Conservation (phyloP, 2,797 vertebrate genomes). For the Helostoma temminkii region DNA sequence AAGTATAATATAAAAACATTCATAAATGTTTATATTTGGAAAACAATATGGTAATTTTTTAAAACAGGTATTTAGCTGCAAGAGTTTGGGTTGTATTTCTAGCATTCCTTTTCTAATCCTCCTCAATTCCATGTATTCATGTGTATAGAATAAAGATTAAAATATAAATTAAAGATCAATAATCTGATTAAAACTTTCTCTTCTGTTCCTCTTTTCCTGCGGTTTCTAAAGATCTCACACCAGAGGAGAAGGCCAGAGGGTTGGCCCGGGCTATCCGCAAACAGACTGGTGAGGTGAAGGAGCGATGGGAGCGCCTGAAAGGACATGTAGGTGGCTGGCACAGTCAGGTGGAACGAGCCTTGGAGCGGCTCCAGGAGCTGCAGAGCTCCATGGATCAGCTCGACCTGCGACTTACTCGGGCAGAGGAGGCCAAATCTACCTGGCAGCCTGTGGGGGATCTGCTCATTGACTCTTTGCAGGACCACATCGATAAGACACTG, state of each 20-base stretch:
- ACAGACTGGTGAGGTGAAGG: conserved; percentile 92
- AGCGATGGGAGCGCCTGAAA: conserved; percentile 93
- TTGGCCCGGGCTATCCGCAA: conserved; percentile 95
- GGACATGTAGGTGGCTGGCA: conserved; percentile 90
- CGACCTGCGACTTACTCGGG: conserved; percentile 89
- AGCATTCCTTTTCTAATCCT: background rate
- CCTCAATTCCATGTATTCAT: background rate
- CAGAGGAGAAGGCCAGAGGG: conserved; percentile 93
- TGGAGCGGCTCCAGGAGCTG: conserved; percentile 93
- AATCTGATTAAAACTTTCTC: background rate
- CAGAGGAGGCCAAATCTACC: conserved; percentile 87
- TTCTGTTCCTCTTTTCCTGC: background rate
- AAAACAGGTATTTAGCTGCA: too few species aligned
- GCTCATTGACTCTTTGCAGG: conserved; percentile 95
- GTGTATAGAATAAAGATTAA: too few species aligned
- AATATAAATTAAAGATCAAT: conserved; percentile 1
- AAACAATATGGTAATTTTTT: background rate
- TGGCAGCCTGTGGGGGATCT: conserved; percentile 96
- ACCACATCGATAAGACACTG: conserved; percentile 92
- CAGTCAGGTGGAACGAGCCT: conserved; percentile 91
- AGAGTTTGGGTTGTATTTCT: too few species aligned
- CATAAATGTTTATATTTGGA: background rate
- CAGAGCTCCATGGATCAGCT: conserved; percentile 96
- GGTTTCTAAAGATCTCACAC: conserved; percentile 85
- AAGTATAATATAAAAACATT: too few species aligned